Evolutionary conservation across 2,888 invertebrate species (phyloP).

Genomic region (Orchesellides sinensis): DNA sequence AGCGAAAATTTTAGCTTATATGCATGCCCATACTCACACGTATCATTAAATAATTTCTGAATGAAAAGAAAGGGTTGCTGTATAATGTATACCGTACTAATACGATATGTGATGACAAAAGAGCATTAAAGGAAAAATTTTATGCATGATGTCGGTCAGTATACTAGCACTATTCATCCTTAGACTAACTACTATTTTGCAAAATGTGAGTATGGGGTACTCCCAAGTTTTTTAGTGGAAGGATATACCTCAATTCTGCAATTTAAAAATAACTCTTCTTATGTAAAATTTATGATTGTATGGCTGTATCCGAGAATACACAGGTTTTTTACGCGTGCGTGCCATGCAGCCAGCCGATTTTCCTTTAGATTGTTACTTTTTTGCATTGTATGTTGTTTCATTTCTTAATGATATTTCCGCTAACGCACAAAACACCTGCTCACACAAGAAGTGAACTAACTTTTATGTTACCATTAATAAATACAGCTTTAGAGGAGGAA

Average conservation of each 20-base stretch:
- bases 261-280: too few species aligned
- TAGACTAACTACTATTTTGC: not conserved
- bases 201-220: not conserved
- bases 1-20: not conserved
- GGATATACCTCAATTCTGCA: not conserved
- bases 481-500: conserved; percentile 2
- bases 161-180: not conserved
- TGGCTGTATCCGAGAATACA: not conserved
- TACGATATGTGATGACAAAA: not conserved
- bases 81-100: not conserved
- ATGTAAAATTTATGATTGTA: not conserved
- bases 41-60: conserved; percentile 36
- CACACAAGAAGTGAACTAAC: too few species aligned
- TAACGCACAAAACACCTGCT: conserved; percentile 50
- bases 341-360: conserved; percentile 2
- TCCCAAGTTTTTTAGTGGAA: not conserved
- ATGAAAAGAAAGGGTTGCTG: conserved; percentile 38
- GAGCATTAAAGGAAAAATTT: not conserved
- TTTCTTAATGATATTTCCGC: conserved; percentile 58
- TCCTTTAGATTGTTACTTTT: not conserved
- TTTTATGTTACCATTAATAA: too few species aligned
- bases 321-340: conserved; percentile 3
- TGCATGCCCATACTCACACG: not conserved
- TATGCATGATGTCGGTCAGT: conserved; percentile 16
- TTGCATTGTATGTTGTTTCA: conserved; percentile 22